phyloP scores from a whole-genome alignment of 1,140 invertebrate species.

The Coelopa frigida region DNA sequence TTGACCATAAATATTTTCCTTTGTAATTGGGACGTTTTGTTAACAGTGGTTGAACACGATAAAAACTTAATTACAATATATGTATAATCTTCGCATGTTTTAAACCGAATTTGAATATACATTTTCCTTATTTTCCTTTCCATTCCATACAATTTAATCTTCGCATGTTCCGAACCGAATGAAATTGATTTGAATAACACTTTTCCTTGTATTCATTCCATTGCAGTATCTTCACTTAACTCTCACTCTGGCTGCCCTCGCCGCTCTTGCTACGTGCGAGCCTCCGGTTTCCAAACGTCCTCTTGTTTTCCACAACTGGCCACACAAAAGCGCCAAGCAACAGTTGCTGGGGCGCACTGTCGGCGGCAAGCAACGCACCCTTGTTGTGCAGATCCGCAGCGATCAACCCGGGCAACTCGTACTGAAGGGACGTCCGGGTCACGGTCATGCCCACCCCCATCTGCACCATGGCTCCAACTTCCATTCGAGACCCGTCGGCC shows the following conservation, averaged over 20 bases:
- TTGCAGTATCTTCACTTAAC: constrained; percentile 20
- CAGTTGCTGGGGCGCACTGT: constrained; percentile 8
- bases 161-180: too few species aligned
- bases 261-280: constrained; percentile 23
- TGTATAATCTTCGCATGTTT: too few species aligned
- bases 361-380: constrained; percentile 26
- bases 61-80: too few species aligned
- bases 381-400: constrained; percentile 40
- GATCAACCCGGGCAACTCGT: constrained; percentile 38
- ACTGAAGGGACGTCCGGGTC: constrained; percentile 29
- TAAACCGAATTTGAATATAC: too few species aligned
- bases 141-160: too few species aligned
- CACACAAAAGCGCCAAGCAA: constrained; percentile 29
- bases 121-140: too few species aligned
- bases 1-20: too few species aligned
- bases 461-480: constrained; percentile 1
- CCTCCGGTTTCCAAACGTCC: constrained; percentile 22
- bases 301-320: constrained; percentile 28
- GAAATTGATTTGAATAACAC: not conserved
- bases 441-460: constrained; percentile 1
- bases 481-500: constrained; percentile 12
- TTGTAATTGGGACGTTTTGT: too few species aligned
- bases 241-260: constrained; percentile 15
- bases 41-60: too few species aligned
- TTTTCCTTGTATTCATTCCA: not conserved